Evolutionary conservation across 2,113 vertebrate genomes (phyloP).

Genomic region (Ptychochromis oligacanthus): DNA sequence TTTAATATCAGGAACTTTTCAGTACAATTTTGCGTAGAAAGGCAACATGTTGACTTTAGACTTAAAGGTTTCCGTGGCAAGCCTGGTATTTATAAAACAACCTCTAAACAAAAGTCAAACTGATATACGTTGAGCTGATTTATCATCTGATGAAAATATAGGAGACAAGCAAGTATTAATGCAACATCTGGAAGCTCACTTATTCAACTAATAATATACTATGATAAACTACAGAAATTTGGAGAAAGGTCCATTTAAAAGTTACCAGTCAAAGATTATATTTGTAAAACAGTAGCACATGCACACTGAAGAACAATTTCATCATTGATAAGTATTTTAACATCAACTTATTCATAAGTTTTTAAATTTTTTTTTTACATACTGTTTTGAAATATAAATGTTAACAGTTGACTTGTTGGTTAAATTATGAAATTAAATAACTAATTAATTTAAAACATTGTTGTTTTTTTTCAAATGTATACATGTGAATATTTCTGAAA

Average conservation of each 20-base stretch:
- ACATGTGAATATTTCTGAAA: neutral
- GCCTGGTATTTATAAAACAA: neutral
- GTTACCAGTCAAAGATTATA: neutral
- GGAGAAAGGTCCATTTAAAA: neutral
- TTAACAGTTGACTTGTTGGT: no score
- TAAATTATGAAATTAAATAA: no score
- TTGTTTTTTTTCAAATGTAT: no score
- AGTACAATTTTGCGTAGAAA: neutral
- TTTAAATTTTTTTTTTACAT: no score
- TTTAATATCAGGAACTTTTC: neutral
- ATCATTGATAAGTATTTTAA: no score
- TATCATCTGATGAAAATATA: no score
- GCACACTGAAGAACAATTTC: rapidly evolving
- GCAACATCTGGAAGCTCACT: rapidly evolving
- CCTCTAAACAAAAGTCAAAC: neutral
- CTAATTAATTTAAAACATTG: no score
- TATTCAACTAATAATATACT: rapidly evolving
- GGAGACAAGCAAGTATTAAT: neutral
- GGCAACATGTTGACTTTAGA: neutral
- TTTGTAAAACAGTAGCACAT: neutral
- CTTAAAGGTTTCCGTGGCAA: neutral
- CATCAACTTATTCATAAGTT: no score
- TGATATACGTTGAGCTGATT: no score
- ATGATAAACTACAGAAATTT: neutral
- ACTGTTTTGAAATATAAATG: no score